Percentiles rank a stretch among this genome's conserved stretches.
phyloP scores from a whole-genome alignment of 2,113 vertebrate genomes.

The Petromus typicus region DNA sequence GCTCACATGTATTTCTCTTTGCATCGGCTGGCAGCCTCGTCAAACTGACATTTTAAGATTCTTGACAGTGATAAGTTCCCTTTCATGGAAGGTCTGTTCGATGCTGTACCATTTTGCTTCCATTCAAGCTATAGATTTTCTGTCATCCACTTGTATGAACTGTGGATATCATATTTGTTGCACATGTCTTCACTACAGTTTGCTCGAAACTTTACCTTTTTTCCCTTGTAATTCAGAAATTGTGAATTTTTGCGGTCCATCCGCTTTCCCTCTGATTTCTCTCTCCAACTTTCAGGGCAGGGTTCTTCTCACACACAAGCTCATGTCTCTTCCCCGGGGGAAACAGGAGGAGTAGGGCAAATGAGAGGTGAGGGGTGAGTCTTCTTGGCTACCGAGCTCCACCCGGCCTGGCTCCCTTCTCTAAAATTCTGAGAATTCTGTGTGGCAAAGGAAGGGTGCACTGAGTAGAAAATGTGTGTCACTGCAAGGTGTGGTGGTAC shows the following conservation, averaged over 20 bases:
- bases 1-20: not conserved
- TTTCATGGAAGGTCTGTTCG: not conserved
- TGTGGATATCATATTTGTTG: not conserved
- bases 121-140: not conserved
- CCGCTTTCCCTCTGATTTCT: not conserved
- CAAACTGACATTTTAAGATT: not conserved
- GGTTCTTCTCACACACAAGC: not conserved
- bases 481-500: too few relatives aligned
- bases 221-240: not conserved
- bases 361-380: rapidly evolving
- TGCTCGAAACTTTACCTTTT: not conserved
- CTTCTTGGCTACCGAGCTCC: too few relatives aligned
- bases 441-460: too few relatives aligned
- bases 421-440: not conserved
- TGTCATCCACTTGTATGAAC: not conserved
- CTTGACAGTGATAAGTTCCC: not conserved
- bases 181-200: not conserved
- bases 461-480: not conserved
- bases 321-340: not conserved
- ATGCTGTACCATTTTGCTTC: not conserved
- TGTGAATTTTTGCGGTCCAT: not conserved
- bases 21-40: not conserved
- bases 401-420: not conserved
- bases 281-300: not conserved
- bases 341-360: not conserved